Evolutionary conservation across 2,888 invertebrate species (phyloP), one percentile per base, ranked within the genome.

Genomic region (Mamestra brassicae): DNA sequence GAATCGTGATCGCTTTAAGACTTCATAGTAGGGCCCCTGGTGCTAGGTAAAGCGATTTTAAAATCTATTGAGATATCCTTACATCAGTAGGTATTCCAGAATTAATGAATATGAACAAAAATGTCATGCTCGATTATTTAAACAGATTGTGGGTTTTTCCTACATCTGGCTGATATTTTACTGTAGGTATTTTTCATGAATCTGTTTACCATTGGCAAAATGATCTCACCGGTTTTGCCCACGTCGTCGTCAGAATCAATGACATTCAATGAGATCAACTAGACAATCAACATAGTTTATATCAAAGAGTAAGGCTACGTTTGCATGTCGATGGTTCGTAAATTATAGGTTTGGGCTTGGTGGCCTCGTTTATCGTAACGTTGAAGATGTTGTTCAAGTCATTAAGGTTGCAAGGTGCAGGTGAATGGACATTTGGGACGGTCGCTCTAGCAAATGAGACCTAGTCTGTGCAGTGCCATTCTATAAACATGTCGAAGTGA

Each of bases 141-240:
- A 15, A 34, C n/a, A 61, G 68, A 11, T n/a, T 1, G 55, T 45
- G 55, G 55, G 57, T 52, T 65, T 64, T 65, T 60, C 54, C 52
- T 13, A 26, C 64, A 65, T 72, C 61, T 54, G 34, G 74, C 64
- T 47, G 57, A 47, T 45, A 15, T 42, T 42, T n/a, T 5, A 11
- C n/a, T 42, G 5, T 38, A 0, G 7, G 26, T 13, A n/a, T 71
- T 36, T 64, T 71, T 47, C n/a, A 58, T 4, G 34, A 38, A 45
- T 3, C 11, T 57, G 45, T 80, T 64, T 68, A 62, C 34, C 4
- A 62, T 52, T 63, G 3, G 6, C 10, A 50, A 55, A 54, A 65
- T 65, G 15, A 58, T 57, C 34, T 61, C 57, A 62, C 26, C 17
- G 36, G 68, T 65, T 76, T 65, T 57, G 11, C 57, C 60, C 26